Percentiles rank a stretch among this genome's conserved stretches.
Conservation (phyloP, 2,888 invertebrate genomes). For the Synanthedon myopaeformis region DNA sequence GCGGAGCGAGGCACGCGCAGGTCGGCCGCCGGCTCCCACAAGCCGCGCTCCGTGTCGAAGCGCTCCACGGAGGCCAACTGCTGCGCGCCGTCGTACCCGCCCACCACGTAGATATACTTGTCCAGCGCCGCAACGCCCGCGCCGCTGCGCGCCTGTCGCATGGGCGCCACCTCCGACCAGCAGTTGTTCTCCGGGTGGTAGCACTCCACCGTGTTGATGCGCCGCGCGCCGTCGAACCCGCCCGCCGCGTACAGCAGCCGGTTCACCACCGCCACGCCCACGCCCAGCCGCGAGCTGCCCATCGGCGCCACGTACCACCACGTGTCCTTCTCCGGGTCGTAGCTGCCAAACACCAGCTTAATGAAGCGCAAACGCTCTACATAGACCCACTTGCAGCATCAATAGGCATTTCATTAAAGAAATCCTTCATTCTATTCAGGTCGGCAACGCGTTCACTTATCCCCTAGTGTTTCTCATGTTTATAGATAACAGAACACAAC, state of each 20-base stretch:
- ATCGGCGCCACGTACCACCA: slow-evolving; percentile 84
- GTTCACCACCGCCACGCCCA: slow-evolving; percentile 84
- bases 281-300: slow-evolving; percentile 83
- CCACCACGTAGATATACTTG: slow-evolving; percentile 92
- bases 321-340: slow-evolving; percentile 86
- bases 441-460: no score
- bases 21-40: slow-evolving; percentile 82
- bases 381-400: no score
- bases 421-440: no score
- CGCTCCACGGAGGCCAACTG: slow-evolving; percentile 87
- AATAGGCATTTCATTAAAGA: no score
- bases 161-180: slow-evolving; percentile 85
- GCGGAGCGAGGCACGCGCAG: slow-evolving; percentile 88
- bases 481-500: no score
- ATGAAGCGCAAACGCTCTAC: neutral
- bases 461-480: no score
- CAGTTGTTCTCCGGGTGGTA: slow-evolving; percentile 94
- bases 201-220: slow-evolving; percentile 86
- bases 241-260: slow-evolving; percentile 85
- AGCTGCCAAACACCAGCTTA: slow-evolving; percentile 57
- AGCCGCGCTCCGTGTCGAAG: slow-evolving; percentile 85
- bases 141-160: slow-evolving; percentile 85
- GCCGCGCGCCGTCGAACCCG: slow-evolving; percentile 86
- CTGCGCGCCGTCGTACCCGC: slow-evolving; percentile 89
- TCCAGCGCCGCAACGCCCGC: slow-evolving; percentile 88